Percentiles rank a stretch among this genome's conserved stretches.
Evolutionary conservation across 2,888 invertebrate genomes (phyloP).

Genomic region (Sphaerophoria rueppellii): DNA sequence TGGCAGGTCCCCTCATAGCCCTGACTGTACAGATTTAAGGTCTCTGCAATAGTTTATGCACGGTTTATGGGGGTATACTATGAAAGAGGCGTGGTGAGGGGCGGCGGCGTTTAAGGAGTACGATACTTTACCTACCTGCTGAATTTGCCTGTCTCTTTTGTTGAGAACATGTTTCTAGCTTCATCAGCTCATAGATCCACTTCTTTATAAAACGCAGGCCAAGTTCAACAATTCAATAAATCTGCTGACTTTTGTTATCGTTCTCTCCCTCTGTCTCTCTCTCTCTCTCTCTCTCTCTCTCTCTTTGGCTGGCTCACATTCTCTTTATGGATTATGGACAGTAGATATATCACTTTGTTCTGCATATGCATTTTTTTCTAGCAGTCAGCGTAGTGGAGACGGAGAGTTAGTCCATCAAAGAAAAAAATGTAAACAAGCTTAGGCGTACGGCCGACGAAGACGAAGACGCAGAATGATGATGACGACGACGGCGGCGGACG

Average conservation of each 20-base stretch:
- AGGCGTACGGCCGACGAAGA: constrained; percentile 20
- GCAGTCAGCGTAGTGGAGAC: not conserved
- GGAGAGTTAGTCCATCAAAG: constrained; percentile 48
- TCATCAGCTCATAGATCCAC: constrained; percentile 69
- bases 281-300: not conserved
- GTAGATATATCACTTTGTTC: not conserved
- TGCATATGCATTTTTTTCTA: constrained; percentile 26
- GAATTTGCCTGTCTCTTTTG: constrained; percentile 36
- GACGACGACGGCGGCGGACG: not conserved
- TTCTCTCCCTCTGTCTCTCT: constrained; percentile 25
- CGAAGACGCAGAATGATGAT: not conserved
- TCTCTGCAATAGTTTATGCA: not conserved
- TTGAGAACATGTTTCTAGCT: constrained; percentile 67
- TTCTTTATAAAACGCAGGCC: constrained; percentile 62
- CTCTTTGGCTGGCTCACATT: too few species aligned
- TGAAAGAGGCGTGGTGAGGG: too few species aligned
- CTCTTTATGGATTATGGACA: too few species aligned
- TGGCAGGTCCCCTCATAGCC: constrained; percentile 32
- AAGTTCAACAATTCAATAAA: constrained; percentile 74
- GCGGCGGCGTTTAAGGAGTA: not conserved
- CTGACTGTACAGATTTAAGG: constrained; percentile 27
- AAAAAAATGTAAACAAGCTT: constrained; percentile 35
- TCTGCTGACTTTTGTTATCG: constrained; percentile 61
- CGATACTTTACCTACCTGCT: constrained; percentile 27
- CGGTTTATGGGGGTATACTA: too few species aligned